Percentiles rank a stretch among this genome's conserved stretches.
These are phyloP conservation scores for Subanguina moxae DNA, from an alignment of 1,140 invertebrate species.

Conservation along the genomic window DNA sequence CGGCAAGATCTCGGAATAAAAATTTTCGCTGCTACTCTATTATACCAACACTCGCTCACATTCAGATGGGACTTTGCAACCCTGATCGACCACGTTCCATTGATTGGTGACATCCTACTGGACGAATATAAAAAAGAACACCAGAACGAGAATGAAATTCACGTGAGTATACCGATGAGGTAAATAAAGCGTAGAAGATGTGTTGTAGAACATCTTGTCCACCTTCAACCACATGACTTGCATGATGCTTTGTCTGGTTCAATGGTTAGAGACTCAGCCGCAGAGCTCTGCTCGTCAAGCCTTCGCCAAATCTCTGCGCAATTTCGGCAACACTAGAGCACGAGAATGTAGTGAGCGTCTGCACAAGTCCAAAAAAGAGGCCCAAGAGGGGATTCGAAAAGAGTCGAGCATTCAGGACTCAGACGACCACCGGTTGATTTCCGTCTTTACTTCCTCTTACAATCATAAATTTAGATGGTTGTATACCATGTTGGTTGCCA, in stretches of 20 bases:
- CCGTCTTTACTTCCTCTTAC: not conserved
- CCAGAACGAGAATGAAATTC: conserved; percentile 21
- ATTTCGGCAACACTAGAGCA: conserved; percentile 19
- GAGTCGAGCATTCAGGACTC: not conserved
- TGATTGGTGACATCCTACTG: conserved; percentile 37
- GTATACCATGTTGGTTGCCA: conserved; percentile 29
- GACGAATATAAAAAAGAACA: conserved; percentile 23
- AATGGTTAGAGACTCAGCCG: conserved; percentile 44
- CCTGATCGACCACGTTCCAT: conserved; percentile 31
- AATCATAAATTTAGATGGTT: conserved; percentile 24
- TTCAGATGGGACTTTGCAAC: conserved; percentile 22
- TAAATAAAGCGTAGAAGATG: not conserved
- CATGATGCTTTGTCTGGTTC: conserved; percentile 39
- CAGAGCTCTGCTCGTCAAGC: conserved; percentile 25
- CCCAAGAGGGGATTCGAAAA: not conserved
- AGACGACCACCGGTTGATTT: not conserved
- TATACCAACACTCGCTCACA: no score
- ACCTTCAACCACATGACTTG: conserved; percentile 37
- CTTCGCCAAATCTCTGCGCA: conserved; percentile 28
- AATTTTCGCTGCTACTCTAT: no score
- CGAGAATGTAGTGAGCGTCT: conserved; percentile 15
- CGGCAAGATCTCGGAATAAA: no score
- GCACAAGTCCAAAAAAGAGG: not conserved
- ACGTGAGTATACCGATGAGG: conserved; percentile 1
- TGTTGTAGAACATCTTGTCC: conserved; percentile 31